Base-by-base conservation (phyloP, 1,140 invertebrate species). In the Megathymus violae region DNA sequence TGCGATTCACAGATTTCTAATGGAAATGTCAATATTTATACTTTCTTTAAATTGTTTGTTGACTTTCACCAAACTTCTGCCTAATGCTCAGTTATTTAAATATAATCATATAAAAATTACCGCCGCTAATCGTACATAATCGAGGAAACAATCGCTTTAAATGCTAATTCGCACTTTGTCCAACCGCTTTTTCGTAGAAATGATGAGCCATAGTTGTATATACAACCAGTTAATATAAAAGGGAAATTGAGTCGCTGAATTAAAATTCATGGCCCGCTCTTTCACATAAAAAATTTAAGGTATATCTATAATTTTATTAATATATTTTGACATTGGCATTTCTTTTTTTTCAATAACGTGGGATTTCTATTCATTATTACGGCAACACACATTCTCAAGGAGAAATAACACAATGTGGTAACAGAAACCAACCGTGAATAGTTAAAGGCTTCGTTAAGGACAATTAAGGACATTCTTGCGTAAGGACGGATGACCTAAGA, bases 1-100 rank as follows among this genome's bases (percentile, higher is more conserved):
- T 73, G 69, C 76, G 71, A 71, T 78, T 79, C 74, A 75, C 81
- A 82, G 79, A 81, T 89, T 85, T 89, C 82, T 82, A 80, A 86
- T 89, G 78, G 73, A 82, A 85, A 89, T 82, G 82, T 80, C 79
- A 76, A 85, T 85, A 80, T 76, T 58, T 59, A 71, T 78, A 83
- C 79, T 80, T 79, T 79, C 86, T 83, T 85, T 84, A 82, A 85
- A 84, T 47, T 65, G 79, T 84, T 63, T 71, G 51, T 74, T 81
- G 59, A 80, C 84, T 81, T 81, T 82, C 80, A 63, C 76, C 67
- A 17, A 75, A 75, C 67, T 67, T 27, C 10, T 38, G 27, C 27
- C 56, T 14, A 54, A 22, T 17, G 41, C 15, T 43, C 41, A 19
- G 10, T 25, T 41, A 54, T 58, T 46, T 11, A 16, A 34, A 59